A percentile compares a stretch with the other conserved stretches of the same genome.
These are phyloP conservation scores for Charanyca ferruginea DNA, from an alignment of 2,888 invertebrate genomes.

Conservation along the genomic window DNA sequence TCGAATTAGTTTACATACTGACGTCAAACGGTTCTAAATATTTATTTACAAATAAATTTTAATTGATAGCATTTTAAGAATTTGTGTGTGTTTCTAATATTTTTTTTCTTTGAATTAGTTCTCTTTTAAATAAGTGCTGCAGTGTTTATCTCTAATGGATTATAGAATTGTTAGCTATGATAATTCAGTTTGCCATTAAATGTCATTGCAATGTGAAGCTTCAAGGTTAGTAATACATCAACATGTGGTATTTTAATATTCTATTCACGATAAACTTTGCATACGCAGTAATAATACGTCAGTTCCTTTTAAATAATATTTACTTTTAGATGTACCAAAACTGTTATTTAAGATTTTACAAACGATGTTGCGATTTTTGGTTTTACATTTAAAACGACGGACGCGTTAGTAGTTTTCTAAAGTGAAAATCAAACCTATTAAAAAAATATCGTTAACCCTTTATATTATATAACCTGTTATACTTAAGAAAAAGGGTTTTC, in stretches of 20 bases:
- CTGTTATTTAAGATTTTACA: background rate
- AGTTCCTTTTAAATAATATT: slow-evolving; percentile 28
- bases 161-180: slow-evolving; percentile 33
- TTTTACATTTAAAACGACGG: background rate
- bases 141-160: slow-evolving; percentile 27
- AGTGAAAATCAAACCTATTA: background rate
- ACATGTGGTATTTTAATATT: slow-evolving; percentile 59
- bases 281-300: slow-evolving; percentile 45
- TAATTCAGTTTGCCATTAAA: slow-evolving; percentile 46
- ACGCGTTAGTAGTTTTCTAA: background rate
- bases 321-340: slow-evolving; percentile 17
- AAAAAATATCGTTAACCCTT: no score
- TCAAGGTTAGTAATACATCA: slow-evolving; percentile 65
- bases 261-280: slow-evolving; percentile 54
- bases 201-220: slow-evolving; percentile 57
- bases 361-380: background rate
- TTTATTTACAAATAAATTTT: no score
- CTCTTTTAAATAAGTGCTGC: background rate
- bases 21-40: background rate
- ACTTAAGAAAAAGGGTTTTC: background rate
- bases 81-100: background rate
- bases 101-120: background rate
- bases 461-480: no score
- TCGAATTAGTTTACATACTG: background rate
- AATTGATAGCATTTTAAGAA: background rate